A percentile compares a stretch with the other conserved stretches of the same genome.
Evolutionary conservation across 2,888 invertebrate genomes (phyloP).

Genomic region (Phorcus lineatus): DNA sequence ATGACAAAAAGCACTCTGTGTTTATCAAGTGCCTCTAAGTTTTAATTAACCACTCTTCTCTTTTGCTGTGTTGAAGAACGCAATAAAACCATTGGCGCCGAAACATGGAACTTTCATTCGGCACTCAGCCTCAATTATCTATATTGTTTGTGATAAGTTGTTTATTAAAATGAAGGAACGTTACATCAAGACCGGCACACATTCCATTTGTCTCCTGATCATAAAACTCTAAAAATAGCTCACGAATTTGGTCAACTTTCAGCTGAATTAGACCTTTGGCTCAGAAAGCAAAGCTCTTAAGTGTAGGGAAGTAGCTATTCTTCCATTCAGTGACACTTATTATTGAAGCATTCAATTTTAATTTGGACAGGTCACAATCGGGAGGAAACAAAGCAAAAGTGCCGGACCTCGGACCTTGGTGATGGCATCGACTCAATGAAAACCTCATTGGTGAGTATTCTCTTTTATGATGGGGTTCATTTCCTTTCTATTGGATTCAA

Average conservation of each 20-base stretch:
- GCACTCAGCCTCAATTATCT: background rate
- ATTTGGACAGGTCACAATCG: conserved; percentile 42
- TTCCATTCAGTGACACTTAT: conserved; percentile 32
- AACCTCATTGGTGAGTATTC: conserved; percentile 35
- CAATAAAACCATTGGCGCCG: background rate
- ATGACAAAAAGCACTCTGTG: conserved; percentile 32
- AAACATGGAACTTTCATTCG: conserved; percentile 1
- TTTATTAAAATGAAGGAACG: background rate
- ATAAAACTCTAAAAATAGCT: background rate
- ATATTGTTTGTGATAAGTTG: background rate
- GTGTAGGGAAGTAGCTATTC: conserved; percentile 26
- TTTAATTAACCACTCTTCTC: conserved; percentile 30
- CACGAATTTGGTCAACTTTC: background rate
- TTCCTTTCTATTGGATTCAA: conserved; percentile 44
- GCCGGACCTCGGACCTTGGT: conserved; percentile 27
- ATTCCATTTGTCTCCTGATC: background rate
- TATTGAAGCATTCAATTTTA: conserved; percentile 45
- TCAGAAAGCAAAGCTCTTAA: conserved; percentile 19
- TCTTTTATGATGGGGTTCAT: conserved; percentile 44
- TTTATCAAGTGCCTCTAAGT: conserved; percentile 33
- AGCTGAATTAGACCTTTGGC: conserved; percentile 18
- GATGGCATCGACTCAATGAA: conserved; percentile 30
- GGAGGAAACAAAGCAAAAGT: conserved; percentile 37
- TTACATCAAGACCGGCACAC: background rate
- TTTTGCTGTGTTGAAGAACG: conserved; percentile 1